Evolutionary conservation across 2,888 invertebrate species (phyloP).

Genomic region (Seira sanloemensis): DNA sequence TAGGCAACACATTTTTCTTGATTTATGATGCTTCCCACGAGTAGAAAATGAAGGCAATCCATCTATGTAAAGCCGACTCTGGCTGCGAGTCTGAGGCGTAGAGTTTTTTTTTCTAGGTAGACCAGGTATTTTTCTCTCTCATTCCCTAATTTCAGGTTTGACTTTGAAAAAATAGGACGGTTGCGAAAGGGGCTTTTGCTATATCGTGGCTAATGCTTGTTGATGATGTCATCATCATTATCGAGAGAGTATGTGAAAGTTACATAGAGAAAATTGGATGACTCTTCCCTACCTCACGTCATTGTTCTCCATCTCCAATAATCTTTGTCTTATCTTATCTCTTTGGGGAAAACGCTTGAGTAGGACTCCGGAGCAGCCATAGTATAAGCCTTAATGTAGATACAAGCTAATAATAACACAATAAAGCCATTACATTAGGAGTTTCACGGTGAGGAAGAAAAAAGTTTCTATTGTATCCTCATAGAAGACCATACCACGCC

Average conservation of each 20-base stretch:
- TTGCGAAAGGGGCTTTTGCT: background rate
- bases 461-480: no score
- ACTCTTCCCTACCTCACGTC: background rate
- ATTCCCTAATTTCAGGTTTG: no score
- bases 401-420: constrained; percentile 57
- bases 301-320: background rate
- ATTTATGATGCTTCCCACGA: no score
- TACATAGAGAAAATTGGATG: background rate
- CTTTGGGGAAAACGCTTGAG: no score
- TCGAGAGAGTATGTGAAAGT: background rate
- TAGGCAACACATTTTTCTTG: no score
- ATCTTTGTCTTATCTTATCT: background rate
- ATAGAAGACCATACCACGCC: no score
- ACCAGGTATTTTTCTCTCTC: no score
- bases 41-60: no score
- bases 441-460: background rate
- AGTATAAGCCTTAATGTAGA: background rate
- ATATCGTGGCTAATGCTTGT: constrained; percentile 33
- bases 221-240: constrained; percentile 56
- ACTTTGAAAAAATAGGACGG: no score
- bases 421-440: constrained; percentile 52
- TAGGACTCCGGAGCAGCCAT: background rate
- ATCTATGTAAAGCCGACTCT: no score
- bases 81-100: no score
- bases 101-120: no score